Evolutionary conservation across 2,888 invertebrate species (phyloP).

Genomic region (Subacronicta megacephala): DNA sequence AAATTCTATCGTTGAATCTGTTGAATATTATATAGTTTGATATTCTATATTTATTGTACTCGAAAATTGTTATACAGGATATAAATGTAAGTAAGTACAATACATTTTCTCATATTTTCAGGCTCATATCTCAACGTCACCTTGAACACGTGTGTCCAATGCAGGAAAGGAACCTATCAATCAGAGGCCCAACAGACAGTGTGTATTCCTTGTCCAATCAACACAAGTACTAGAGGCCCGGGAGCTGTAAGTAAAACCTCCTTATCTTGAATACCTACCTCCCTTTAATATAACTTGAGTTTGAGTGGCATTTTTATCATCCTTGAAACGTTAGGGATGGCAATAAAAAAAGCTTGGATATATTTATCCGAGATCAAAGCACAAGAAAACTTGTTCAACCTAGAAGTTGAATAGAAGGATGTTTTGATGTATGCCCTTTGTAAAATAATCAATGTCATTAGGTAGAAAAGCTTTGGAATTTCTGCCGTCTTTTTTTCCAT

Average conservation of each 20-base stretch:
- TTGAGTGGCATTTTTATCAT: constrained; percentile 36
- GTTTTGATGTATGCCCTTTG: constrained; percentile 12
- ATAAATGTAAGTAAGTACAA: not conserved
- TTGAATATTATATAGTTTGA: constrained; percentile 10
- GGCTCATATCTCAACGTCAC: constrained; percentile 96
- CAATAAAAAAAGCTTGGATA: constrained; percentile 42
- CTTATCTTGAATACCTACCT: constrained; percentile 34
- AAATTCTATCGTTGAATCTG: constrained; percentile 15
- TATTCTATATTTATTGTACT: constrained; percentile 8
- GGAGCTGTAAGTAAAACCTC: constrained; percentile 92
- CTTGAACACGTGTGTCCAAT: constrained; percentile 95
- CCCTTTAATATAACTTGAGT: constrained; percentile 34
- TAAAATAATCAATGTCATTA: constrained; percentile 1
- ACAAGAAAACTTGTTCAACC: constrained; percentile 27
- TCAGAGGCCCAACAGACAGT: constrained; percentile 96
- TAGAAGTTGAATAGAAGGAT: constrained; percentile 25
- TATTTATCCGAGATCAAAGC: constrained; percentile 42
- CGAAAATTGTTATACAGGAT: not conserved
- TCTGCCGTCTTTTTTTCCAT: too few species aligned
- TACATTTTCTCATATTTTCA: constrained; percentile 59
- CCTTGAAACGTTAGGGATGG: constrained; percentile 42
- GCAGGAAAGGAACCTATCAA: constrained; percentile 97
- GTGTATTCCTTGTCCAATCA: constrained; percentile 96
- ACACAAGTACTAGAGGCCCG: constrained; percentile 95
- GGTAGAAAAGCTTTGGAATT: not conserved